Percentiles rank a stretch among this genome's conserved stretches.
These are phyloP conservation scores for Ormia ochracea DNA, from an alignment of 2,888 invertebrate genomes.

Conservation along the genomic window DNA sequence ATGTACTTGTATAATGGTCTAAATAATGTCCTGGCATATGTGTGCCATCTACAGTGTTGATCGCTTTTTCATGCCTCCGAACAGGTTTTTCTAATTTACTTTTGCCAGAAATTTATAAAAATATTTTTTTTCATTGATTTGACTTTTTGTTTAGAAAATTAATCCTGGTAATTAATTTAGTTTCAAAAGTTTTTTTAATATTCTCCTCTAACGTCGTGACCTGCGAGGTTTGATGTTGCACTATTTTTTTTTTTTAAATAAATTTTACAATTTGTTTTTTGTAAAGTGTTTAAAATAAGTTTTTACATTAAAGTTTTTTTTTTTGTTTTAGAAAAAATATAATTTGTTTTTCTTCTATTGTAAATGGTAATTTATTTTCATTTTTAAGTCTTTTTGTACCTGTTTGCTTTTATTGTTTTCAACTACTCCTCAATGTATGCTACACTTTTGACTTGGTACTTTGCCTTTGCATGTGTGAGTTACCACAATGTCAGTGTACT, in stretches of 20 bases:
- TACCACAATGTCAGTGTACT: not conserved
- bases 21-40: constrained; percentile 29
- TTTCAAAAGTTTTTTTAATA: no score
- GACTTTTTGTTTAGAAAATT: no score
- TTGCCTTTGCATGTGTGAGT: not conserved
- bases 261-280: no score
- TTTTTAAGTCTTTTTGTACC: constrained; percentile 16
- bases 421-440: constrained; percentile 1
- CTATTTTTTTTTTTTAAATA: no score
- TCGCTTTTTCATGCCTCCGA: constrained; percentile 39
- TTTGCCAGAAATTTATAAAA: no score
- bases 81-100: not conserved
- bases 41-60: constrained; percentile 31
- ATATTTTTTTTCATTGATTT: no score
- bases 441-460: not conserved
- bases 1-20: not conserved
- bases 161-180: no score
- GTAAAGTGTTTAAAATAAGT: not conserved
- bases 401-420: not conserved
- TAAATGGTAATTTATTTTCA: constrained; percentile 39
- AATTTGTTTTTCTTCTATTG: no score
- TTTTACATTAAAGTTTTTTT: not conserved
- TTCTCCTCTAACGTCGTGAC: no score
- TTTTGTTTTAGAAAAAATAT: constrained; percentile 2
- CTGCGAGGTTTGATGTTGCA: no score